Evolutionary conservation across 2,888 invertebrate genomes (phyloP).

Genomic region (Cantharis flavilabris): DNA sequence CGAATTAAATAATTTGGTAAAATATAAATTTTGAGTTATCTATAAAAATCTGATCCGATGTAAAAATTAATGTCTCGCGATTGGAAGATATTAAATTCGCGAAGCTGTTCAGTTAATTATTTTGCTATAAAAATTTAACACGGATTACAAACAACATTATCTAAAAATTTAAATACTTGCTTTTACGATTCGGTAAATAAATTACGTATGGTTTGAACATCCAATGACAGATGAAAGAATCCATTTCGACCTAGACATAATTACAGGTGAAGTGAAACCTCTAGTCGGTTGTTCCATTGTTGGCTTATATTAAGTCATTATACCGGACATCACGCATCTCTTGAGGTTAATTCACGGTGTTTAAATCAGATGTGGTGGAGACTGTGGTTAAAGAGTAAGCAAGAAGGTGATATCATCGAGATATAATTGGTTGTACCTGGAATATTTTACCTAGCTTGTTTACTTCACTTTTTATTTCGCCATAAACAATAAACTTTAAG

Average conservation of each 20-base stretch:
- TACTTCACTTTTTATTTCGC: neutral
- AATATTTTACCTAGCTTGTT: conserved; percentile 4
- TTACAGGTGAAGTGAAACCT: conserved; percentile 17
- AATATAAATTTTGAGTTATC: neutral
- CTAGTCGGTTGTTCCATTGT: conserved; percentile 13
- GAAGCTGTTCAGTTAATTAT: neutral
- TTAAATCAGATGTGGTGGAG: conserved; percentile 10
- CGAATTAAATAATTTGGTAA: neutral
- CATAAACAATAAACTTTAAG: neutral
- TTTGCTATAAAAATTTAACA: neutral
- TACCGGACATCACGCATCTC: conserved; percentile 31
- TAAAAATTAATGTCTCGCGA: neutral
- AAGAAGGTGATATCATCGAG: conserved; percentile 20
- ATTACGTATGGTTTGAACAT: conserved; percentile 8
- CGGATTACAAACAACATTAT: neutral
- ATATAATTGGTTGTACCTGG: conserved; percentile 10
- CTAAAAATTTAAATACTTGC: conserved; percentile 12
- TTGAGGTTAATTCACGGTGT: conserved; percentile 22
- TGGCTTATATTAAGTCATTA: conserved; percentile 35
- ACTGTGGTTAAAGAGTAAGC: conserved; percentile 14
- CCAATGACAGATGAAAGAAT: neutral
- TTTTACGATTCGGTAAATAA: conserved; percentile 16
- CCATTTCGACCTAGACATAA: conserved; percentile 17
- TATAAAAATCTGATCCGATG: neutral
- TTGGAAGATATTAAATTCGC: neutral